Conservation (phyloP, 2,797 vertebrate species). For the Leptatherina wallacei region DNA sequence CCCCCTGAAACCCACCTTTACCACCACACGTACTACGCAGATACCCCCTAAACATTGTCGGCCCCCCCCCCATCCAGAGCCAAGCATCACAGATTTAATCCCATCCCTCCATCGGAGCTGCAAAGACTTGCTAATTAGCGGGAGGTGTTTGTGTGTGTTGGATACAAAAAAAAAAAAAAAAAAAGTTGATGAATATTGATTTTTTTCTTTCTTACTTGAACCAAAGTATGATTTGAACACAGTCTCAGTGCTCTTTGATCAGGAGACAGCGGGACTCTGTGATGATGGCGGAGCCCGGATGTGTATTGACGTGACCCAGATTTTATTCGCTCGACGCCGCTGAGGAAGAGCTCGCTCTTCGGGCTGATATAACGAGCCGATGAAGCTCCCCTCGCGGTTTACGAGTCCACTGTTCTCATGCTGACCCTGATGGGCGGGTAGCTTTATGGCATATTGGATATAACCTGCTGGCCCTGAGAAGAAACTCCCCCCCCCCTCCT, state of each 20-base stretch:
- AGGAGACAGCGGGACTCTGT: constrained; percentile 67
- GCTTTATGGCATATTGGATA: constrained; percentile 64
- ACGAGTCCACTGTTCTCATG: constrained; percentile 43
- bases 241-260: constrained; percentile 78
- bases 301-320: constrained; percentile 78
- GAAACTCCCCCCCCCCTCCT: constrained; percentile 21
- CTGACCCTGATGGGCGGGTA: constrained; percentile 59
- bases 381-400: constrained; percentile 36
- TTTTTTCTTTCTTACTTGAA: constrained; percentile 75
- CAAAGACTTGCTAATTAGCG: constrained; percentile 67
- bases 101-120: constrained; percentile 38
- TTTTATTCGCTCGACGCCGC: constrained; percentile 57
- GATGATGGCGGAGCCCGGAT: constrained; percentile 63
- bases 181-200: constrained; percentile 77
- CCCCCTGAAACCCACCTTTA: constrained; percentile 14
- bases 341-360: constrained; percentile 51
- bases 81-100: constrained; percentile 4
- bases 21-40: constrained; percentile 38
- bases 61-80: constrained; percentile 21
- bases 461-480: constrained; percentile 61
- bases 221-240: constrained; percentile 79
- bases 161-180: constrained; percentile 31
- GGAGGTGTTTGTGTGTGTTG: constrained; percentile 61
- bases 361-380: constrained; percentile 40
- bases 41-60: constrained; percentile 19